phyloP scores from a whole-genome alignment of 1,140 invertebrate species.

The Drosophila repleta region DNA sequence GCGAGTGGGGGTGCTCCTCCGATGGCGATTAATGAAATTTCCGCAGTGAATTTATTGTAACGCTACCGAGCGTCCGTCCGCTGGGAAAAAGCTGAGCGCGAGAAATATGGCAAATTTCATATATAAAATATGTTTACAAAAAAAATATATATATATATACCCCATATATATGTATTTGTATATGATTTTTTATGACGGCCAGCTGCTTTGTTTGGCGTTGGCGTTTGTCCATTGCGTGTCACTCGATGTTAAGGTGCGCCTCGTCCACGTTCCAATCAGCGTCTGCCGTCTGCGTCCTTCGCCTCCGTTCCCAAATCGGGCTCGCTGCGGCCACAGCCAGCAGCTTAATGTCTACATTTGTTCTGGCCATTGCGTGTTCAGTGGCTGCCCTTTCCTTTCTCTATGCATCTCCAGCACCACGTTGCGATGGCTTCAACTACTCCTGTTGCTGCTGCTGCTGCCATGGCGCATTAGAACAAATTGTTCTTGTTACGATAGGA shows the following conservation, averaged over 20 bases:
- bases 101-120: slow-evolving; percentile 70
- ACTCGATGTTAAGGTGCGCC: slow-evolving; percentile 54
- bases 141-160: background rate
- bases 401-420: slow-evolving; percentile 15
- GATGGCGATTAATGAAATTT: slow-evolving; percentile 74
- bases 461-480: slow-evolving; percentile 78
- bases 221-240: slow-evolving; percentile 67
- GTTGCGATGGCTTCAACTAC: slow-evolving; percentile 23
- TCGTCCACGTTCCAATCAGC: slow-evolving; percentile 14
- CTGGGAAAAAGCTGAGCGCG: slow-evolving; percentile 34
- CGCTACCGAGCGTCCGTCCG: slow-evolving; percentile 55
- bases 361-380: slow-evolving; percentile 78
- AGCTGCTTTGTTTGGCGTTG: slow-evolving; percentile 18
- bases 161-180: slow-evolving; percentile 16
- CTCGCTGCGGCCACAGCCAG: slow-evolving; percentile 36
- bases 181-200: slow-evolving; percentile 44
- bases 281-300: background rate
- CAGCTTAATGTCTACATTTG: slow-evolving; percentile 81
- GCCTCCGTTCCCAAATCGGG: background rate
- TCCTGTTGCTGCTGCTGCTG: slow-evolving; percentile 41
- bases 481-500: slow-evolving; percentile 81
- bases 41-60: slow-evolving; percentile 68
- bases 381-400: slow-evolving; percentile 68
- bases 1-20: slow-evolving; percentile 1
- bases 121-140: slow-evolving; percentile 52